Percentiles rank a stretch among this genome's conserved stretches.
Evolutionary conservation across 2,113 vertebrate species (phyloP).

Genomic region (Oncorhynchus nerka): DNA sequence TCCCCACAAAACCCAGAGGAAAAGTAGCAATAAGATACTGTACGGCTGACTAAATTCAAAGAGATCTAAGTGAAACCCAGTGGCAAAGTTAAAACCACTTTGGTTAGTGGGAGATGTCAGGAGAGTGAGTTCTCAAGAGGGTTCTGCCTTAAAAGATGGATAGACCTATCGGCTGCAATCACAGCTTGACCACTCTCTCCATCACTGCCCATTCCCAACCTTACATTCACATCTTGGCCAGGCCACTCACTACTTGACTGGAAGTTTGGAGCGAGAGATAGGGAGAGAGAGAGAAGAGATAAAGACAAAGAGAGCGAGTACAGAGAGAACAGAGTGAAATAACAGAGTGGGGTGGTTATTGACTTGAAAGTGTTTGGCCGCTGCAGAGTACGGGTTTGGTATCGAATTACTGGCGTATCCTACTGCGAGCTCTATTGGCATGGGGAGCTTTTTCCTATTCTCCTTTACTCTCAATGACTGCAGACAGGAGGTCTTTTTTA

Average conservation of each 20-base stretch:
- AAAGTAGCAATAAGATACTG: too few relatives aligned
- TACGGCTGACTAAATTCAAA: too few relatives aligned
- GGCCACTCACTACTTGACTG: conserved; percentile 10
- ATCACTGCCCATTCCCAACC: conserved; percentile 17
- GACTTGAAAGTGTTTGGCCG: conserved; percentile 45
- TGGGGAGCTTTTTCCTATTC: conserved; percentile 6
- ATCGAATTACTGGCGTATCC: conserved; percentile 57
- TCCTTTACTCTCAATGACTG: conserved; percentile 16
- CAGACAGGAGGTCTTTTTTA: conserved; percentile 25
- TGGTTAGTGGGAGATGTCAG: too few relatives aligned
- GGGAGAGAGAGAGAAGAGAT: conserved; percentile 2
- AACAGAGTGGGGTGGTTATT: conserved; percentile 13
- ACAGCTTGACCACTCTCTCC: background rate
- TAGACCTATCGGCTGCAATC: background rate
- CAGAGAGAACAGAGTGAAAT: conserved; percentile 1
- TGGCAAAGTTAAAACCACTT: too few relatives aligned
- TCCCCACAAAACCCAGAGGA: background rate
- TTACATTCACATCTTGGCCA: conserved; percentile 8
- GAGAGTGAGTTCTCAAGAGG: conserved; percentile 9
- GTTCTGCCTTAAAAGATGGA: conserved; percentile 16
- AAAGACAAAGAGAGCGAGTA: background rate
- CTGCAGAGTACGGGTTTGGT: conserved; percentile 42
- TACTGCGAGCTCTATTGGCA: conserved; percentile 46
- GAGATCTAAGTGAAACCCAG: background rate
- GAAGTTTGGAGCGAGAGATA: conserved; percentile 20